These are phyloP conservation scores for Geococcyx californianus DNA, from an alignment of 2,113 vertebrate species.

Conservation along the genomic window DNA sequence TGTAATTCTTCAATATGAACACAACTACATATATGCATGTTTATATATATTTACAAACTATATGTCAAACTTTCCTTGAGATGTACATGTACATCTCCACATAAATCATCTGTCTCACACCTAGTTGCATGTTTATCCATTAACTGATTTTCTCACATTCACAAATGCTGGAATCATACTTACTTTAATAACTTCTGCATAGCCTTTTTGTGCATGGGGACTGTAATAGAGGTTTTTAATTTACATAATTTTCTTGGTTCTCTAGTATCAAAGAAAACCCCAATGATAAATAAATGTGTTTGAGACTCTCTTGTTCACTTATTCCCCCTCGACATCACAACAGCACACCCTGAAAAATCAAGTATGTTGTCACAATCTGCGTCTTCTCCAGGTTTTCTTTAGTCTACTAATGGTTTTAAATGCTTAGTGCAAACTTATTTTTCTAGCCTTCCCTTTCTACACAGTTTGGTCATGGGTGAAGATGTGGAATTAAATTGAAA, in stretches of 20 bases:
- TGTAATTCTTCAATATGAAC: background rate
- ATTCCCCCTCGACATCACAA: background rate
- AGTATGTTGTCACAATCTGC: background rate
- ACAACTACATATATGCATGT: background rate
- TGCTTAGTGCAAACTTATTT: background rate
- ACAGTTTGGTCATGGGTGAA: background rate
- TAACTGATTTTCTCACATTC: background rate
- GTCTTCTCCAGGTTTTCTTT: background rate
- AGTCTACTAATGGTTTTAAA: background rate
- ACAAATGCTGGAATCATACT: background rate
- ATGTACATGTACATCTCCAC: background rate
- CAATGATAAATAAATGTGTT: background rate
- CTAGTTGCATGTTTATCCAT: background rate
- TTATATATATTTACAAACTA: background rate
- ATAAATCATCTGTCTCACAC: background rate
- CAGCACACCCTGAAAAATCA: background rate
- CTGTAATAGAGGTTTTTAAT: background rate
- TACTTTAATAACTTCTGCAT: background rate
- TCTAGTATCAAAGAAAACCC: background rate
- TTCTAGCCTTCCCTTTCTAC: background rate
- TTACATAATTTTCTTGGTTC: background rate
- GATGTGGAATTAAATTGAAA: background rate
- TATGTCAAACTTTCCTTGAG: background rate
- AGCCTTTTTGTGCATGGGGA: background rate
- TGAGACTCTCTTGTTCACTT: background rate